These are phyloP conservation scores for Proisotoma minuta DNA, from an alignment of 2,888 invertebrate genomes.

Conservation along the genomic window DNA sequence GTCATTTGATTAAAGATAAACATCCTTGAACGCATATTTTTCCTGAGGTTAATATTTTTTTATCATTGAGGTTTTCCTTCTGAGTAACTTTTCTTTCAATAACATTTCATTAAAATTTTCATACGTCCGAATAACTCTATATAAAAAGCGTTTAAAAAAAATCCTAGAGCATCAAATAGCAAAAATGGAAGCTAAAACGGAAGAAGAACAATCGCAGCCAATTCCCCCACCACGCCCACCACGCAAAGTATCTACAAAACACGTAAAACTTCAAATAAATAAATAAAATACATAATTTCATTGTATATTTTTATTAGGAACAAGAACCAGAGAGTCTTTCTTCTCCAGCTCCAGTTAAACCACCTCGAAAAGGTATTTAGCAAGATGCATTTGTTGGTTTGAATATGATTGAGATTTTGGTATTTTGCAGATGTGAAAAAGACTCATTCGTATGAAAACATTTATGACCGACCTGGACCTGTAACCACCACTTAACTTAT, in stretches of 20 bases:
- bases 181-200: too few species aligned
- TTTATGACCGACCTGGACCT: not conserved
- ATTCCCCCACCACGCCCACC: not conserved
- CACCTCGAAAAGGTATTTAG: not conserved
- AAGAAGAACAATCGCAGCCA: too few species aligned
- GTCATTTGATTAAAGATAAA: too few species aligned
- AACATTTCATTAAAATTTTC: not conserved
- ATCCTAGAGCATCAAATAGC: too few species aligned
- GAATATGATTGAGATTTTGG: too few species aligned
- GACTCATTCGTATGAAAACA: not conserved
- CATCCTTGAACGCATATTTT: too few species aligned
- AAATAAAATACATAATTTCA: not conserved
- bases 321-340: not conserved
- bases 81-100: not conserved
- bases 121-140: not conserved
- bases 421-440: not conserved
- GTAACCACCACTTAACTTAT: not conserved
- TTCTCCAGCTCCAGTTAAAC: not conserved
- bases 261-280: not conserved
- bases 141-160: not conserved
- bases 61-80: not conserved
- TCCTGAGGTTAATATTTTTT: too few species aligned
- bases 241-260: not conserved
- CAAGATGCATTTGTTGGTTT: not conserved
- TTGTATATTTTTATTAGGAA: not conserved